A percentile compares a stretch with the other conserved stretches of the same genome.
These are phyloP conservation scores for Sylvia atricapilla DNA, from an alignment of 2,113 vertebrate species.

Conservation along the genomic window DNA sequence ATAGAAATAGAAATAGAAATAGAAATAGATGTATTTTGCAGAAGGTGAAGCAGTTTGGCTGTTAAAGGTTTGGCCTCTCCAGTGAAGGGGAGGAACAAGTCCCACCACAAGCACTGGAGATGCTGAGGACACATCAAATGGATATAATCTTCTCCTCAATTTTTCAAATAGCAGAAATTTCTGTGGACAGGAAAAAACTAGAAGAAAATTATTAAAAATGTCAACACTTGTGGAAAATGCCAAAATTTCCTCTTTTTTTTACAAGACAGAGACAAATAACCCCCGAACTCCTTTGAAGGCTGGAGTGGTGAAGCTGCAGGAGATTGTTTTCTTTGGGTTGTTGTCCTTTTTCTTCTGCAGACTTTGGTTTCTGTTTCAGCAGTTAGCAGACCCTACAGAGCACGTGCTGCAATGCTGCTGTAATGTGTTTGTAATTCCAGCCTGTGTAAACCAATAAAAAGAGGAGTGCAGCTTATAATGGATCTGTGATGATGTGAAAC, in stretches of 20 bases:
- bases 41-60: neutral
- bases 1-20: no score
- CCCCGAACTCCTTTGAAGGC: neutral
- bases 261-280: neutral
- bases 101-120: neutral
- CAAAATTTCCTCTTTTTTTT: neutral
- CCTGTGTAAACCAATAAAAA: conserved; percentile 71
- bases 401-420: conserved; percentile 53
- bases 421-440: conserved; percentile 64
- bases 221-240: neutral
- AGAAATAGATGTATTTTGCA: neutral
- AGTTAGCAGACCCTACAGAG: conserved; percentile 37
- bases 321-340: conserved; percentile 53
- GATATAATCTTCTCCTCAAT: accelerated
- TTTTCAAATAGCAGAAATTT: neutral
- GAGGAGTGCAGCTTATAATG: conserved; percentile 65
- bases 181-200: neutral
- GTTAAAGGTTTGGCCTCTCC: neutral
- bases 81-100: neutral
- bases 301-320: neutral
- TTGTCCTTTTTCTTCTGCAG: conserved; percentile 2
- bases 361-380: conserved; percentile 37
- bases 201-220: neutral
- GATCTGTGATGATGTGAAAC: conserved; percentile 60
- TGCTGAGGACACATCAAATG: neutral